A percentile compares a stretch with the other conserved stretches of the same genome.
phyloP scores from a whole-genome alignment of 2,797 vertebrate species.

The Falco novaeseelandiae region DNA sequence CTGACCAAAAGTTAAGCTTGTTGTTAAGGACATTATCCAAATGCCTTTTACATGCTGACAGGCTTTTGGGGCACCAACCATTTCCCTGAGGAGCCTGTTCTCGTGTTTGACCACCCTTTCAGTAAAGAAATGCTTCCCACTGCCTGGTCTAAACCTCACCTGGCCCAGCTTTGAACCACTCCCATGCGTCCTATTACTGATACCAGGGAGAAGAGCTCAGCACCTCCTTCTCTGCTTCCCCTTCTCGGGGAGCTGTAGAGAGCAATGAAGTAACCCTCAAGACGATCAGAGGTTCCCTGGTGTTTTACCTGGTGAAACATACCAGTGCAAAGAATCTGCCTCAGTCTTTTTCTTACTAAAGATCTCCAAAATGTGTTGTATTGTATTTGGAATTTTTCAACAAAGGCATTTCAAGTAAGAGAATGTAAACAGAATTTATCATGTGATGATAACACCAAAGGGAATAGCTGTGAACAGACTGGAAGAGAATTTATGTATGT shows the following conservation, averaged over 20 bases:
- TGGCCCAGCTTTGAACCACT: neutral
- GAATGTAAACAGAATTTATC: slow-evolving; percentile 37
- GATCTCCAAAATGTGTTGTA: neutral
- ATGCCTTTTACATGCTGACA: neutral
- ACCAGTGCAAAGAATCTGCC: neutral
- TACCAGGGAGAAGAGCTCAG: neutral
- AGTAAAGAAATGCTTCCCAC: neutral
- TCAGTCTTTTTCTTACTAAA: neutral
- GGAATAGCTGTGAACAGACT: slow-evolving; percentile 25
- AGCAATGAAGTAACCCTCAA: neutral
- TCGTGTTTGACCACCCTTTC: neutral
- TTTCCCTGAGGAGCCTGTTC: neutral
- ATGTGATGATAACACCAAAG: slow-evolving; percentile 8
- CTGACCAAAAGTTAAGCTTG: neutral
- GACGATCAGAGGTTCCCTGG: neutral
- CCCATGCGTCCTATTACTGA: accelerated
- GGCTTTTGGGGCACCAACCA: accelerated
- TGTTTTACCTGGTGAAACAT: neutral
- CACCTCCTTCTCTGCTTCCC: neutral
- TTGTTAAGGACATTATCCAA: neutral
- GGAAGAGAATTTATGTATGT: slow-evolving; percentile 18
- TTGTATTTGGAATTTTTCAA: neutral
- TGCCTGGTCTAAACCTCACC: neutral
- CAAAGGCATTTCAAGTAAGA: neutral
- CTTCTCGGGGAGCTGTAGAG: neutral